Base-by-base conservation (phyloP, 2,888 invertebrate species). In the Drosophila pseudotalamancana region DNA sequence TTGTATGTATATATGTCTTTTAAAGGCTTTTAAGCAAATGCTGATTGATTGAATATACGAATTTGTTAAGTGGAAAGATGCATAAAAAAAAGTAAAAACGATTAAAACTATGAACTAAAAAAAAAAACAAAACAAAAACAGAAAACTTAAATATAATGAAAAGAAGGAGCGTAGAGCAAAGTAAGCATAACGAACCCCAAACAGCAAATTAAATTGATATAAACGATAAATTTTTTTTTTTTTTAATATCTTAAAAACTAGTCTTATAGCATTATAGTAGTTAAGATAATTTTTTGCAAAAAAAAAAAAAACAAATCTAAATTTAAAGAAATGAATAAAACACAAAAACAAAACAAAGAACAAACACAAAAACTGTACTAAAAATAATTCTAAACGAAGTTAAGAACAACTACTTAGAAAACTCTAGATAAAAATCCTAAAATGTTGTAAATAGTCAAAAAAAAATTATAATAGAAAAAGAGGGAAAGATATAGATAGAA, bases 191-290 rank as follows among this genome's bases (percentile, higher is more conserved):
- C n/a, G n/a, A n/a, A n/a, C n/a, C n/a, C n/a, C n/a, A 27, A 23
- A 49, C 14, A 43, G 14, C 12, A 48, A 12, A 55, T 40, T 34
- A 27, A 57, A 63, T 39, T 39, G 8, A 53, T 40, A 35, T 40
- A 40, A 43, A 45, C 39, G n/a, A n/a, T 23, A 40, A 72, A 39
- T 48, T 65, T 73, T 73, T 62, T 80, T 80, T 72, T 31, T 72
- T 75, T 80, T 71, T 18, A 37, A 40, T 64, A 60, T 50, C 57
- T 66, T 67, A 77, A 83, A 65, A 59, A 67, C 87, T 81, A 86
- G 81, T 81, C 84, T 65, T 43, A 56, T 83, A 86, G 77, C 63
- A 72, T 66, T 80, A 83, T 76, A 60, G 55, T 76, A 86, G 63
- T 65, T 82, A 86, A 82, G 83, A 31, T 31, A 51, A 50, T 55